These are phyloP conservation scores for Drosophila lowei DNA, from an alignment of 1,140 invertebrate genomes.

Conservation along the genomic window DNA sequence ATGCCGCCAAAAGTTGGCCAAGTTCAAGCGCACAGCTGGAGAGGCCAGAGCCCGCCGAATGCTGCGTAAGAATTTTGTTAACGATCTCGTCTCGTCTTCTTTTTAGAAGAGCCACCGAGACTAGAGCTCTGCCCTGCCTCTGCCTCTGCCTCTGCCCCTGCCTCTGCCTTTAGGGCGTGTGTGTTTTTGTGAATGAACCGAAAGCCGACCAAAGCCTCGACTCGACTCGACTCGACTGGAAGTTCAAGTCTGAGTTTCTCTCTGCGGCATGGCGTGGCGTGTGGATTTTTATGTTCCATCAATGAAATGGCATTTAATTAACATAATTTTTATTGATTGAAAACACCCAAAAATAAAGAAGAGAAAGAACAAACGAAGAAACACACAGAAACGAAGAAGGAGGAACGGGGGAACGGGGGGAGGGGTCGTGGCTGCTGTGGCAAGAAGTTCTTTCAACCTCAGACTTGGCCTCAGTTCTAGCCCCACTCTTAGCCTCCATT, in stretches of 20 bases:
- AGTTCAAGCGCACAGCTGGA: constrained; percentile 77
- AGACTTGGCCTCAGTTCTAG: constrained; percentile 4
- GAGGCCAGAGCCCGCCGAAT: constrained; percentile 26
- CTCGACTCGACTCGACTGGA: too few relatives aligned
- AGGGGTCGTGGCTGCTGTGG: constrained; percentile 46
- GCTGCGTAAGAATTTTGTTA: constrained; percentile 76
- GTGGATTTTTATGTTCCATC: constrained; percentile 80
- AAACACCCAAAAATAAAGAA: constrained; percentile 43
- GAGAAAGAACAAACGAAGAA: constrained; percentile 14
- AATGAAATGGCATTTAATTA: constrained; percentile 81
- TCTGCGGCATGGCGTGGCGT: constrained; percentile 58
- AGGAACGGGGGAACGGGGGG: too few relatives aligned
- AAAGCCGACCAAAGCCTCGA: constrained; percentile 2
- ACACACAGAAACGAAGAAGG: background rate
- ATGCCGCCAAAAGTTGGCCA: constrained; percentile 62
- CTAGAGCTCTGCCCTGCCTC: too few relatives aligned
- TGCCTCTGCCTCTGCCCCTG: background rate
- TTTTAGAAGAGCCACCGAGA: constrained; percentile 47
- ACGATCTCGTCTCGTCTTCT: constrained; percentile 44
- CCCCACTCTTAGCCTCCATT: background rate
- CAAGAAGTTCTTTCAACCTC: constrained; percentile 77
- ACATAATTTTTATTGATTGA: constrained; percentile 80
- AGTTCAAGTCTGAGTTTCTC: constrained; percentile 54
- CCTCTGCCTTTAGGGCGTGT: constrained; percentile 20
- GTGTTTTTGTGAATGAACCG: constrained; percentile 80